Evolutionary conservation across 2,797 vertebrate species (phyloP).

Genomic region (Argyrosomus regius): DNA sequence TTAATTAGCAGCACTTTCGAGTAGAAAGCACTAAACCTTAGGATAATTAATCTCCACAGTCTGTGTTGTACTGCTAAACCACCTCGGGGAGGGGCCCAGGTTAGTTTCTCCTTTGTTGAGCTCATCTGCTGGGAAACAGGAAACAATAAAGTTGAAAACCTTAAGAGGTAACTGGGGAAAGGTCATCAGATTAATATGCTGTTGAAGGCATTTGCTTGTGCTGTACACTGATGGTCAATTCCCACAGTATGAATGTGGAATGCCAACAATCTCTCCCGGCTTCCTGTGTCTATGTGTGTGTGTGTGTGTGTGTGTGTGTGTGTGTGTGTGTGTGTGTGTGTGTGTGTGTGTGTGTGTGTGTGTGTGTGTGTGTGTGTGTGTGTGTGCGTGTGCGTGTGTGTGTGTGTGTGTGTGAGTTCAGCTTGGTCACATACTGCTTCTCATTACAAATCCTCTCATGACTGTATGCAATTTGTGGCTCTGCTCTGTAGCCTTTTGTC

Average conservation of each 20-base stretch:
- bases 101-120: slow-evolving; percentile 35
- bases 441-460: slow-evolving; percentile 81
- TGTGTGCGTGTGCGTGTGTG: slow-evolving; percentile 26
- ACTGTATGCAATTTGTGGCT: slow-evolving; percentile 76
- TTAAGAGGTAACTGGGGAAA: slow-evolving; percentile 44
- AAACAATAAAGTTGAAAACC: slow-evolving; percentile 65
- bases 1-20: slow-evolving; percentile 71
- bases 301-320: slow-evolving; percentile 34
- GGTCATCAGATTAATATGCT: slow-evolving; percentile 62
- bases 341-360: slow-evolving; percentile 38
- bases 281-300: slow-evolving; percentile 40
- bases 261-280: slow-evolving; percentile 43
- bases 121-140: slow-evolving; percentile 58
- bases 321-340: slow-evolving; percentile 43
- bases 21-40: slow-evolving; percentile 61
- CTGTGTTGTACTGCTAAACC: slow-evolving; percentile 59
- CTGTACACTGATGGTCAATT: slow-evolving; percentile 50
- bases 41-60: slow-evolving; percentile 73
- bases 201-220: slow-evolving; percentile 49
- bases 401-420: slow-evolving; percentile 47
- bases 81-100: slow-evolving; percentile 49
- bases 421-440: slow-evolving; percentile 71
- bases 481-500: slow-evolving; percentile 71
- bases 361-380: slow-evolving; percentile 46
- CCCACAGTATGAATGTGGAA: slow-evolving; percentile 46